Base-by-base conservation (phyloP, 2,888 invertebrate species). In the Drosophila nigricruria region DNA sequence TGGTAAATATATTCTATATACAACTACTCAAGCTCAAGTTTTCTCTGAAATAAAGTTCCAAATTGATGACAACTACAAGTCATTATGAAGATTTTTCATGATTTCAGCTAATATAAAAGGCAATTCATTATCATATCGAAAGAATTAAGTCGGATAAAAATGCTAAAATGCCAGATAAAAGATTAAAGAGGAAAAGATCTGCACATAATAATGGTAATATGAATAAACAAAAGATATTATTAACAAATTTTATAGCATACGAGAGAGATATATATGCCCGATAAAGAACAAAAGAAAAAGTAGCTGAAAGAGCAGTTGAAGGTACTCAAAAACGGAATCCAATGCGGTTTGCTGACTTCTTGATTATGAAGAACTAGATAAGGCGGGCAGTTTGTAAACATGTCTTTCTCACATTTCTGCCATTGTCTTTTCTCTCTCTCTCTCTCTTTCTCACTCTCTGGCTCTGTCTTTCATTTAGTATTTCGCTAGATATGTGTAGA, bases 241-340 rank as follows among this genome's bases (percentile, higher is more conserved):
- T 70, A 73, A 73, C 70, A 73, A 77, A 69, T 70, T 77, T 77
- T 67, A 77, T 73, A 42, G 56, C 66, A 20, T n/a, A 25, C 43
- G 27, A 12, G 27, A 60, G 77, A 77, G 49, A 49, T 49, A 32
- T 18, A 49, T 63, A 10, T 45, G 43, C 23, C 20, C 58, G 66
- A 64, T 73, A 69, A 50, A 42, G 50, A 61, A 60, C 52, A 45
- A 50, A 45, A 38, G 58, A 47, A 58, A 47, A 27, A 20, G 36
- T 47, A 47, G 45, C 45, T 36, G 23, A 20, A 12, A 30, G 45
- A 16, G 20, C 52, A 45, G 62, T 20, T 38, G 32, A 47, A 20
- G 52, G 25, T 12, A 63, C 30, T 53, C 36, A 18, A 47, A 47
- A n/a, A 30, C 36, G 40, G 30, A n/a, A 23, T 63, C 50, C 54